Evolutionary conservation across 2,113 vertebrate species (phyloP), one percentile per base, ranked within the genome.

Genomic region (Salvelinus alpinus): DNA sequence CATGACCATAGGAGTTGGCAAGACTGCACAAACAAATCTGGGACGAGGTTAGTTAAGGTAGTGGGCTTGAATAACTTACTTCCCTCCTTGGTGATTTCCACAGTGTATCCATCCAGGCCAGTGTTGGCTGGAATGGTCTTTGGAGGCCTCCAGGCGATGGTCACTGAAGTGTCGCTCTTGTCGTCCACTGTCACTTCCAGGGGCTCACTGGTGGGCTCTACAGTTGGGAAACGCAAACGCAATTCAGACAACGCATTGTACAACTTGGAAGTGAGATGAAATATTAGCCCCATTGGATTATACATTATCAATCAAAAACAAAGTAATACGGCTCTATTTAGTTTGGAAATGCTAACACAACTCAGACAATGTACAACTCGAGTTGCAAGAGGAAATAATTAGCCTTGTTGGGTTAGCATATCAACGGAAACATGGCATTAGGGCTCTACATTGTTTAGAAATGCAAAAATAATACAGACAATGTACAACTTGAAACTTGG

Each of bases 31-130:
- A 51, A 13, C 48, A 16, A 4, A 16, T 54, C 16, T 14, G 14
- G 14, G 16, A 54, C 51, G 0, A 54, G 51, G 14, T 14, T 16
- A 54, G 51, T 54, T 54, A 54, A 54, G 12, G 51, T 5, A 54
- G 12, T 54, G 3, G 51, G 51, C 51, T 54, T 54, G 12, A 18
- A 54, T 14, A n/a, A 76, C 94, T 80, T 91, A 95, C 94, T 92
- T 92, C 94, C 94, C 75, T 95, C 92, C 81, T 88, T 86, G 87
- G 91, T 77, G 81, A 91, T 80, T 71, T 95, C 94, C 87, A 95
- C 81, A 57, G 92, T 1, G 0, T 94, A 95, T 85, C 95, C 95
- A 72, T 94, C 94, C 34, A 95, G 75, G 3, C 84, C 85, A 0
- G 76, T 57, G 31, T 54, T 1, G 51, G 2, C 60, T 67, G 93